Conservation (phyloP, 1,140 invertebrate species). For the Muscidifurax raptorellus region DNA sequence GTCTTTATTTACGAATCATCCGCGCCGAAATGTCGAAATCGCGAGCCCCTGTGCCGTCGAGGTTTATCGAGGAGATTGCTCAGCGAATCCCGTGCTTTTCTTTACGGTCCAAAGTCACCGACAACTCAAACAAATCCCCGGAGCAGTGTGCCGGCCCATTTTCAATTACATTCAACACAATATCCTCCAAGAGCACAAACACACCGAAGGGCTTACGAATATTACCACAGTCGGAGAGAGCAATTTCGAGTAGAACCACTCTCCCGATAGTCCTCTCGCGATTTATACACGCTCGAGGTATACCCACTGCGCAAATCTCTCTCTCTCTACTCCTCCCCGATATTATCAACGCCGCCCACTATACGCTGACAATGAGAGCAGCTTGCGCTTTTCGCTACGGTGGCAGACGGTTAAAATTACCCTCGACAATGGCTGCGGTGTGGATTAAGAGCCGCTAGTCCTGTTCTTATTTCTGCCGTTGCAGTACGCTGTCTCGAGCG, state of each 20-base stretch:
- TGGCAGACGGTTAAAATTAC: slow-evolving; percentile 27
- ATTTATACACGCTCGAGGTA: neutral
- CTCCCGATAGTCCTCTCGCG: neutral
- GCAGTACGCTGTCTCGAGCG: neutral
- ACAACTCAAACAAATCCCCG: neutral
- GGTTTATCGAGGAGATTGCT: too few relatives aligned
- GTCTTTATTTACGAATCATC: slow-evolving; percentile 56
- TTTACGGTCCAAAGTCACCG: neutral
- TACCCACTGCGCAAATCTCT: slow-evolving; percentile 16
- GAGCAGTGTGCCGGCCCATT: neutral
- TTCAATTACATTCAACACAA: neutral
- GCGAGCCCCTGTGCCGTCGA: slow-evolving; percentile 40
- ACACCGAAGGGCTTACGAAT: neutral
- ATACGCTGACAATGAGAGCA: neutral
- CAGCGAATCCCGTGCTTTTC: too few relatives aligned
- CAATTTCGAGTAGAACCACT: neutral
- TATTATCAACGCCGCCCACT: slow-evolving; percentile 11
- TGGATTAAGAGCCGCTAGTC: slow-evolving; percentile 21
- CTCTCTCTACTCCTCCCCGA: neutral
- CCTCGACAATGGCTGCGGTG: neutral
- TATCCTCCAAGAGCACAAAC: neutral
- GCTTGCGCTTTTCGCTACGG: neutral
- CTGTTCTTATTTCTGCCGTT: neutral
- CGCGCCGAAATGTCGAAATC: slow-evolving; percentile 49
- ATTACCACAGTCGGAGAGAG: neutral